Conservation (phyloP, 2,888 invertebrate genomes). For the Erebia aethiops region DNA sequence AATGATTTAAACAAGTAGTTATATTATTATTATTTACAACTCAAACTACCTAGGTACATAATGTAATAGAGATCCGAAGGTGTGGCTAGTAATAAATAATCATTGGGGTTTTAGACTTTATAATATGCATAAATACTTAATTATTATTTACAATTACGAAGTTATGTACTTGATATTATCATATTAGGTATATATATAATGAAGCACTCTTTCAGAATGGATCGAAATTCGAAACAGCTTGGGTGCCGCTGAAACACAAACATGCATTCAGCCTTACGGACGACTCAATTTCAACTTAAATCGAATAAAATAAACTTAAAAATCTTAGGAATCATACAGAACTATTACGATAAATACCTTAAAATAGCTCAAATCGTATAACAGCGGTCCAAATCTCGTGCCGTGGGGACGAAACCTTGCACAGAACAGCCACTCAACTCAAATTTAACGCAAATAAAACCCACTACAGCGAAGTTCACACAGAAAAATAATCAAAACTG, state of each 20-base stretch:
- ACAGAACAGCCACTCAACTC: slow-evolving; percentile 74
- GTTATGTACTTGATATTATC: too few species aligned
- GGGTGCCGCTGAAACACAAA: slow-evolving; percentile 1
- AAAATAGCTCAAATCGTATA: slow-evolving; percentile 30
- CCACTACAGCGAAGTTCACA: slow-evolving; percentile 64
- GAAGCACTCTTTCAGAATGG: slow-evolving; percentile 1
- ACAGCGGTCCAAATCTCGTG: slow-evolving; percentile 41
- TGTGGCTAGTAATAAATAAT: too few species aligned
- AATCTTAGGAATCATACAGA: neutral
- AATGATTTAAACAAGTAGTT: too few species aligned
- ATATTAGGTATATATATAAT: neutral
- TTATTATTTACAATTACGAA: too few species aligned
- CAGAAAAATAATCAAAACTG: slow-evolving; percentile 51
- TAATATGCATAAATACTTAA: too few species aligned
- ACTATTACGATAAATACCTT: slow-evolving; percentile 24
- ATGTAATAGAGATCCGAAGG: too few species aligned
- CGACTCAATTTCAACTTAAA: neutral
- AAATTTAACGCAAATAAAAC: slow-evolving; percentile 67
- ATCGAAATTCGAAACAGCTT: slow-evolving; percentile 10
- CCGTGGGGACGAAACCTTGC: slow-evolving; percentile 67
- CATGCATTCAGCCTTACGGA: neutral
- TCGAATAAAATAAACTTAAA: slow-evolving; percentile 6
- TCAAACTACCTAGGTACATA: too few species aligned
- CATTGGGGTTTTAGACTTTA: too few species aligned
- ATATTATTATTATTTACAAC: too few species aligned